phyloP scores from a whole-genome alignment of 2,797 vertebrate species.

The Neosalanx taihuensis region DNA sequence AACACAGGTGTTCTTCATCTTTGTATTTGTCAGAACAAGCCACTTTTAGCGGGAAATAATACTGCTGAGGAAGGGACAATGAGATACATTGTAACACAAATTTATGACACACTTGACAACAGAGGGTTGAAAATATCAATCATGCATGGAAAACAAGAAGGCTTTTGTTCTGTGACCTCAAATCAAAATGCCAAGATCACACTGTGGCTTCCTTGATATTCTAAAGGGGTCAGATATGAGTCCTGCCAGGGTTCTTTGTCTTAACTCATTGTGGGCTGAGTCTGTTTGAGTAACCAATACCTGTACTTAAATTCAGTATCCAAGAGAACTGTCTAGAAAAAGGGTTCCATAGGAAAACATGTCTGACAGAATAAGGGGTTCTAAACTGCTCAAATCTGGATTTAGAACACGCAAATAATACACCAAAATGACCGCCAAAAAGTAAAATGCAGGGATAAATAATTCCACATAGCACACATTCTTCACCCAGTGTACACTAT shows the following conservation, averaged over 20 bases:
- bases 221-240: slow-evolving; percentile 12
- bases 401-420: too few species aligned
- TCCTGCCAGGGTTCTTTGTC: background rate
- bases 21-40: background rate
- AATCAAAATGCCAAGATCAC: slow-evolving; percentile 12
- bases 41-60: background rate
- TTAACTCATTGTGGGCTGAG: background rate
- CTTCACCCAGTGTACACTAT: slow-evolving; percentile 24
- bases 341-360: too few species aligned
- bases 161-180: slow-evolving; percentile 11
- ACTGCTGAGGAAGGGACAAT: background rate
- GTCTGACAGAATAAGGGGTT: too few species aligned
- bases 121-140: slow-evolving; percentile 7
- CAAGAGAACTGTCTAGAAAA: too few species aligned
- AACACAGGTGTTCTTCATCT: background rate
- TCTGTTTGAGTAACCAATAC: background rate
- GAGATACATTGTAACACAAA: background rate
- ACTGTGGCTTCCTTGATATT: slow-evolving; percentile 8
- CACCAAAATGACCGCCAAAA: background rate
- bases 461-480: background rate
- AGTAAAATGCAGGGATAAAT: background rate
- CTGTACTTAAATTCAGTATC: background rate
- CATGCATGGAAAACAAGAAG: slow-evolving; percentile 14
- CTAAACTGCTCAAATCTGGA: too few species aligned
- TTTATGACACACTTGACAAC: slow-evolving; percentile 13